phyloP scores from a whole-genome alignment of 2,113 vertebrate species.

The Nerophis lumbriciformis region DNA sequence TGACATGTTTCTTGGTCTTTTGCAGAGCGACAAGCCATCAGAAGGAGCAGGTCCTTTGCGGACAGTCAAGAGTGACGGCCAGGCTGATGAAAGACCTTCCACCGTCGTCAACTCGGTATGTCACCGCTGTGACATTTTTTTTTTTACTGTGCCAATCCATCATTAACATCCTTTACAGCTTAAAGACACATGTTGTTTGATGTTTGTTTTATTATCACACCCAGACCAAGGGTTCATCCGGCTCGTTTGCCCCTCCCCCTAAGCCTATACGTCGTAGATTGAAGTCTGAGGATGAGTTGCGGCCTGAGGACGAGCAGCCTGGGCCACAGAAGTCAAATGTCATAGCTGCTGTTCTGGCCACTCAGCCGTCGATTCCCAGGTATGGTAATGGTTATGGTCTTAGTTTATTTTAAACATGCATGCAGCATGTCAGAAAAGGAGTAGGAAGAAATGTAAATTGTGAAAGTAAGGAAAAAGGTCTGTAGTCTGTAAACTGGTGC shows the following conservation, averaged over 20 bases:
- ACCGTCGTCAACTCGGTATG: conserved; percentile 81
- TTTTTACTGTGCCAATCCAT: not conserved
- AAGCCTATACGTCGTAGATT: conserved; percentile 92
- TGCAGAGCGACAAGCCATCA: conserved; percentile 80
- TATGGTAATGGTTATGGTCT: too few species aligned
- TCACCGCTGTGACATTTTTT: not conserved
- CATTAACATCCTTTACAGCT: not conserved
- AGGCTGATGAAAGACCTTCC: conserved; percentile 82
- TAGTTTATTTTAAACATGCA: too few species aligned
- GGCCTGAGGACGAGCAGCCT: conserved; percentile 87
- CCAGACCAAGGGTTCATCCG: conserved; percentile 84
- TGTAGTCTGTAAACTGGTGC: too few species aligned
- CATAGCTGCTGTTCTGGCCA: conserved; percentile 82
- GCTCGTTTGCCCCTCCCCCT: conserved; percentile 89
- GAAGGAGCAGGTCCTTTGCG: conserved; percentile 82
- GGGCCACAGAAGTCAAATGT: conserved; percentile 84
- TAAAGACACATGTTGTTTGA: not conserved
- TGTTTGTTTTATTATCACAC: conserved; percentile 1
- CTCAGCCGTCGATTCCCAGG: conserved; percentile 95
- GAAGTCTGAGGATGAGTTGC: conserved; percentile 96
- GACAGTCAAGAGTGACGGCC: conserved; percentile 85
- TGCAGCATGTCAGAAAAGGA: too few species aligned
- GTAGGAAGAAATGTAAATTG: too few species aligned
- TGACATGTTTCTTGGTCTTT: not conserved
- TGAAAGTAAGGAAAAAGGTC: too few species aligned